Percentiles rank a stretch among this genome's conserved stretches.
These are phyloP conservation scores for Heliopora coerulea DNA, from an alignment of 92 coral and sea anemone genomes.

Conservation along the genomic window DNA sequence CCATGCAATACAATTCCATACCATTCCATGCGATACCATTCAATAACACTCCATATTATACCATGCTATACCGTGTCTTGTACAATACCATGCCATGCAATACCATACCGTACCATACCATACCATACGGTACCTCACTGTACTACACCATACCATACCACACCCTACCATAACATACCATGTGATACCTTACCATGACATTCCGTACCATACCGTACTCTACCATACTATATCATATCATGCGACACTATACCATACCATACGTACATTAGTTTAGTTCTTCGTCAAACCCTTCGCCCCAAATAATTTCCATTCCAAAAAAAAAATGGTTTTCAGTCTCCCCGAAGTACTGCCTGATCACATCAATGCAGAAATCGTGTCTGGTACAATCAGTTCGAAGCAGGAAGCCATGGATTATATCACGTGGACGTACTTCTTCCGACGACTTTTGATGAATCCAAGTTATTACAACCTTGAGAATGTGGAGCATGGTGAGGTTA, in stretches of 20 bases:
- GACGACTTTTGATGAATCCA: conserved; percentile 92
- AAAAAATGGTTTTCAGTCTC: conserved; percentile 49
- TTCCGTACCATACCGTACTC: background rate
- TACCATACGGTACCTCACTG: conserved; percentile 1
- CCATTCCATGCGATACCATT: conserved; percentile 16
- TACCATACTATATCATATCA: conserved; percentile 21
- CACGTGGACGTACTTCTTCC: conserved; percentile 98
- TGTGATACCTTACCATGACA: background rate
- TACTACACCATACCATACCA: conserved; percentile 22
- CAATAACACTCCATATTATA: conserved; percentile 4
- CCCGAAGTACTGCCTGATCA: conserved; percentile 90
- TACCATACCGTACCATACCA: conserved; percentile 25
- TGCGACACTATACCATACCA: conserved; percentile 14
- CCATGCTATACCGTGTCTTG: conserved; percentile 4
- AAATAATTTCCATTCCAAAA: background rate
- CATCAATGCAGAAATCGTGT: conserved; percentile 94
- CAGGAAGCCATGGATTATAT: conserved; percentile 99
- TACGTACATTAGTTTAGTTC: too few relatives aligned
- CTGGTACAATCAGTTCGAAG: conserved; percentile 91
- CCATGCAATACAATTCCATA: conserved; percentile 4
- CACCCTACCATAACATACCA: conserved; percentile 12
- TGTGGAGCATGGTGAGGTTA: conserved; percentile 72
- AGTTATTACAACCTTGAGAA: conserved; percentile 88
- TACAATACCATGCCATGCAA: conserved; percentile 7
- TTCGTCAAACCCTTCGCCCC: too few relatives aligned